Conservation (phyloP, 1,140 invertebrate species). For the Octopus sinensis region DNA sequence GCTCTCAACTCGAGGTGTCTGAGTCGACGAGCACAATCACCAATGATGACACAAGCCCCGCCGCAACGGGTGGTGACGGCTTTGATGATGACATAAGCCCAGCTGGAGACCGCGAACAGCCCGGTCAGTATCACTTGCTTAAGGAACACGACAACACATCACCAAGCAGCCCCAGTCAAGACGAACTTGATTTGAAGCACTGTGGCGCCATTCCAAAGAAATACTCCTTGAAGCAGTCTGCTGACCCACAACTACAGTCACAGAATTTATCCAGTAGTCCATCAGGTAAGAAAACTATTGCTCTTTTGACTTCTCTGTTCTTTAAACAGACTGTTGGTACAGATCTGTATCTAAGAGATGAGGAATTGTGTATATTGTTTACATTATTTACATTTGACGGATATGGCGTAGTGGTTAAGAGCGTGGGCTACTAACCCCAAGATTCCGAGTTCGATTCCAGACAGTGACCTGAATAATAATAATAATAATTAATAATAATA, state of each 20-base stretch:
- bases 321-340: no score
- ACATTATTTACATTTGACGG: no score
- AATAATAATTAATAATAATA: no score
- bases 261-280: conserved; percentile 19
- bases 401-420: no score
- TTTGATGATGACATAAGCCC: conserved; percentile 17
- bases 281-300: background rate
- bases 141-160: conserved; percentile 23
- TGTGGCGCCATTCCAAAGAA: conserved; percentile 50
- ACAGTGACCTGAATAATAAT: no score
- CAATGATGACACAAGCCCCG: conserved; percentile 35
- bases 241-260: background rate
- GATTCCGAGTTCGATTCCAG: no score
- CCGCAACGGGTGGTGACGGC: conserved; percentile 26
- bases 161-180: conserved; percentile 31
- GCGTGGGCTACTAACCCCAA: no score
- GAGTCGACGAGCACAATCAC: conserved; percentile 43
- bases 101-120: conserved; percentile 9
- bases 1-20: conserved; percentile 25
- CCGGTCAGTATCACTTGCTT: conserved; percentile 13
- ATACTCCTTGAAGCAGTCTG: conserved; percentile 16
- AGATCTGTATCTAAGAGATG: no score
- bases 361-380: no score
- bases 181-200: conserved; percentile 47
- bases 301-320: no score